A percentile compares a stretch with the other conserved stretches of the same genome.
phyloP scores from a whole-genome alignment of 2,113 vertebrate species.

The Lipophrys pholis region DNA sequence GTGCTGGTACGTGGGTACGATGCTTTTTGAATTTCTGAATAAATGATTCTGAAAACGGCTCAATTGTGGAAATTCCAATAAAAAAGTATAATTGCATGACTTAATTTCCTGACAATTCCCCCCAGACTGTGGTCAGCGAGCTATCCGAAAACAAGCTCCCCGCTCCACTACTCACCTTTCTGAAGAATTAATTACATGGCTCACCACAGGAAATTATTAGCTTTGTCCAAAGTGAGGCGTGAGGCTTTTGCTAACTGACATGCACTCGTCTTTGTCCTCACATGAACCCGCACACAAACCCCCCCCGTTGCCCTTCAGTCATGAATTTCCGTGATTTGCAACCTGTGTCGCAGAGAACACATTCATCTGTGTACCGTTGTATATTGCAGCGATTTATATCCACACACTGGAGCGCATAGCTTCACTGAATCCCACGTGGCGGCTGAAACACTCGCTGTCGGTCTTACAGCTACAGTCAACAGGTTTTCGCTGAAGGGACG shows the following conservation, averaged over 20 bases:
- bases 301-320: neutral
- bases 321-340: constrained; percentile 21
- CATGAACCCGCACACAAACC: constrained; percentile 2
- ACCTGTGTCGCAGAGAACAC: constrained; percentile 7
- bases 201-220: constrained; percentile 37
- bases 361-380: neutral
- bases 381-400: constrained; percentile 17
- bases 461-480: neutral
- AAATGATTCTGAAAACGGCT: constrained; percentile 17
- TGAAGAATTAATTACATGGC: constrained; percentile 32
- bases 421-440: neutral
- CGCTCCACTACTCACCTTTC: constrained; percentile 19
- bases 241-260: constrained; percentile 7
- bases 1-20: constrained; percentile 1
- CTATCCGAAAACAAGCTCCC: constrained; percentile 7
- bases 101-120: constrained; percentile 33
- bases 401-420: neutral
- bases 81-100: constrained; percentile 35
- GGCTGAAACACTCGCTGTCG: neutral
- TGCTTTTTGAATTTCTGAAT: constrained; percentile 4
- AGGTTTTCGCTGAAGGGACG: neutral
- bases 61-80: constrained; percentile 17
- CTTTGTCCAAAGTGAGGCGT: neutral
- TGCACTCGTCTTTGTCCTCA: constrained; percentile 22
- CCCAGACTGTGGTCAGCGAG: constrained; percentile 2